These are phyloP conservation scores for Byasa hedistus DNA, from an alignment of 2,888 invertebrate species.

Conservation along the genomic window DNA sequence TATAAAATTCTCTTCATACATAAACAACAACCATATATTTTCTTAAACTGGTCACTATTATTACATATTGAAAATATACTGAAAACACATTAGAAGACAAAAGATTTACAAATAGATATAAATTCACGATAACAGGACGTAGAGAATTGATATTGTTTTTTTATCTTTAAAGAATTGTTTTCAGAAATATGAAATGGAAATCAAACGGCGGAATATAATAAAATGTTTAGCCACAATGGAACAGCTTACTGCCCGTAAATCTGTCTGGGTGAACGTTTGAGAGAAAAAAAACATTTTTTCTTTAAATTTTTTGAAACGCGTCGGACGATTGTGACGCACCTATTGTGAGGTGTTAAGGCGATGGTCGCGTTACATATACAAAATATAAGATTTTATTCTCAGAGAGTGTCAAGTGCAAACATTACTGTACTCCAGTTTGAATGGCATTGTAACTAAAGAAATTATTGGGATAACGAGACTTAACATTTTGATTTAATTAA, in stretches of 20 bases:
- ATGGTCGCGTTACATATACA: not conserved
- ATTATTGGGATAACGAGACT: too few species aligned
- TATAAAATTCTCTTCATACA: too few species aligned
- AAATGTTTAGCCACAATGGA: slow-evolving; percentile 63
- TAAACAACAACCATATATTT: too few species aligned
- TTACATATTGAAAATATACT: too few species aligned
- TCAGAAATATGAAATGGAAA: slow-evolving; percentile 49
- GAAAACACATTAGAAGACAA: slow-evolving; percentile 10
- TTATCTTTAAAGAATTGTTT: slow-evolving; percentile 13
- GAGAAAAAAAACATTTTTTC: slow-evolving; percentile 48
- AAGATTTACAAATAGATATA: slow-evolving; percentile 24
- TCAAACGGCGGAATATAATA: slow-evolving; percentile 53
- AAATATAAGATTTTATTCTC: not conserved
- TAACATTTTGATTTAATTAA: too few species aligned
- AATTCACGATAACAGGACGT: slow-evolving; percentile 15
- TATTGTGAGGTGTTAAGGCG: slow-evolving; percentile 35
- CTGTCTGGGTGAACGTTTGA: slow-evolving; percentile 53
- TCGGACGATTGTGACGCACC: slow-evolving; percentile 54
- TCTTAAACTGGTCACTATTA: too few species aligned
- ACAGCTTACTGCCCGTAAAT: slow-evolving; percentile 51
- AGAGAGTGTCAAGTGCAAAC: too few species aligned
- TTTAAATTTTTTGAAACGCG: slow-evolving; percentile 49
- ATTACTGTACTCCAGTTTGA: too few species aligned
- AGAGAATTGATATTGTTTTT: slow-evolving; percentile 22
- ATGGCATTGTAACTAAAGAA: too few species aligned